Evolutionary conservation across 2,888 invertebrate genomes (phyloP), one percentile per base, ranked within the genome.

Genomic region (Caenorhabditis afra): DNA sequence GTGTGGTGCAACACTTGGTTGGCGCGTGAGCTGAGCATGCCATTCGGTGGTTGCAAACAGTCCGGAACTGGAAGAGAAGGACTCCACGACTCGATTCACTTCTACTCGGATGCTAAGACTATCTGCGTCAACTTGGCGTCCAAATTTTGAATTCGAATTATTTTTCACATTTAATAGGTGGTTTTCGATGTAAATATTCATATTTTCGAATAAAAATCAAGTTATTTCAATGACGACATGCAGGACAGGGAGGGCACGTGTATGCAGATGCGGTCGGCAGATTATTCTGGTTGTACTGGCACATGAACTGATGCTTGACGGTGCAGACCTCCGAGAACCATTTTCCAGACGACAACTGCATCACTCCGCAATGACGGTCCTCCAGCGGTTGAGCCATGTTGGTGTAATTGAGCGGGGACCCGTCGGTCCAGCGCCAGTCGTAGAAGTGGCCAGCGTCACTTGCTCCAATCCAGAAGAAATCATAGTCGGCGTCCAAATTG

Each of bases 1-100:
- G 92, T 93, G 14, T 93, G 93, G 93, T 91, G 91, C 61, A 93
- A 93, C 84, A 93, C 92, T 79, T 93, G 93, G 93, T 85, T 93
- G 87, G n/a, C n/a, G n/a, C 87, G 93, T n/a, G 90, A 92, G 80
- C 88, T 93, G 61, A 91, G 92, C 83, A 91, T 93, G 92, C 93
- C 93, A 0, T 93, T 93, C 86, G 93, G 93, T 16, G 93, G 93
- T 14, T 89, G 90, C 66, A 93, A 93, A 85, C 90, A 91, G 70
- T 93, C 92, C 3, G 93, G 93, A 12, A 87, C 91, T 12, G 93
- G 93, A 2, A 84, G 92, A 14, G 93, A 93, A 88, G 91, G 92
- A 3, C 91, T 91, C 1, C 86, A 89, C 16, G 92, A 93, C 49
- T 92, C 92, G 1, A 77, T 92, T 53, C 92, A 93, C 45, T 92